Evolutionary conservation across 2,797 vertebrate species (phyloP).

Genomic region (Rhabdophis nuchalis): DNA sequence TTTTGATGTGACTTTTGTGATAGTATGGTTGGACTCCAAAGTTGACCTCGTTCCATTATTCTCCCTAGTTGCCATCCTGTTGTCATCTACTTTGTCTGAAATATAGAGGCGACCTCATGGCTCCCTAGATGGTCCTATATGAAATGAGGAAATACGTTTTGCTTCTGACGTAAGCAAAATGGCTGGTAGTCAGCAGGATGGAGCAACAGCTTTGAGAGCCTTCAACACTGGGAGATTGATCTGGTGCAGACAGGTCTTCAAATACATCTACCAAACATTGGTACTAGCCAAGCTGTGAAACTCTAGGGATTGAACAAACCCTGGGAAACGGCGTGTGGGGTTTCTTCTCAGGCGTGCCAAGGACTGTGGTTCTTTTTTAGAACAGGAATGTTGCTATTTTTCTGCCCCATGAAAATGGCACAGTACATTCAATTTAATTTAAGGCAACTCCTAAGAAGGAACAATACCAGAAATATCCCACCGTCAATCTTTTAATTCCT

Average conservation of each 20-base stretch:
- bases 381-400: background rate
- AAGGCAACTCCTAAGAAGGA: background rate
- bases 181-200: background rate
- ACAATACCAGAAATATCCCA: too few species aligned
- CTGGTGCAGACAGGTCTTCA: background rate
- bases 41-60: background rate
- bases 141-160: background rate
- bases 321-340: background rate
- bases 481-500: background rate
- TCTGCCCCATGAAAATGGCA: background rate
- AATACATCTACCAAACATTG: background rate
- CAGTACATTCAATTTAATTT: background rate
- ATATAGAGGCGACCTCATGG: background rate
- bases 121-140: background rate
- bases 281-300: background rate
- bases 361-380: background rate
- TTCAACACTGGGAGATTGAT: background rate
- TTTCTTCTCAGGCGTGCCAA: background rate
- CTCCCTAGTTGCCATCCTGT: too few species aligned
- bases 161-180: background rate
- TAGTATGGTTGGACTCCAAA: background rate
- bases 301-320: background rate
- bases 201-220: background rate
- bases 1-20: background rate
- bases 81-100: background rate